Conservation (phyloP, 1,140 invertebrate genomes). For the Lasioglossum albipes region DNA sequence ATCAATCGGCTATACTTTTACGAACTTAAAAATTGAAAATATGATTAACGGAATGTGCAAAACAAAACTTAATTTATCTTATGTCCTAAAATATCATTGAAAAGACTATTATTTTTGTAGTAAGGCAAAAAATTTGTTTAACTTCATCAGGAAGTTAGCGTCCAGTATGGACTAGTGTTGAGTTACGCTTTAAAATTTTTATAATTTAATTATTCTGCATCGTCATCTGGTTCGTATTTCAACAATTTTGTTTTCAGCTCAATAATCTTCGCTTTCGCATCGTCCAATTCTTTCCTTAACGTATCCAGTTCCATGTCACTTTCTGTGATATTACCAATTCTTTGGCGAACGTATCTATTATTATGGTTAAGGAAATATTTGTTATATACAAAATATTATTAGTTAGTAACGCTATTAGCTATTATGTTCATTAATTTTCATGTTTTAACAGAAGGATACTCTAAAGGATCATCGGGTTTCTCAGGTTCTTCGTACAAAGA, state of each 20-base stretch:
- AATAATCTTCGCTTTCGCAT: constrained; percentile 80
- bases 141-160: constrained; percentile 69
- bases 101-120: constrained; percentile 36
- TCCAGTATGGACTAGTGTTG: constrained; percentile 67
- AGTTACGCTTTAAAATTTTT: constrained; percentile 22
- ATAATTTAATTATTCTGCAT: constrained; percentile 53
- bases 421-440: background rate
- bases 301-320: constrained; percentile 70
- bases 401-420: background rate
- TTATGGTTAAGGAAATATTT: constrained; percentile 59
- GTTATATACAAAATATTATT: background rate
- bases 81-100: constrained; percentile 37
- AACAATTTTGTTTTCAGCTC: constrained; percentile 83
- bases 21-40: constrained; percentile 28
- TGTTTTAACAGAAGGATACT: constrained; percentile 82
- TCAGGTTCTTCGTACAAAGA: constrained; percentile 94
- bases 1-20: constrained; percentile 7
- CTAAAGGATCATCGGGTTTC: constrained; percentile 93
- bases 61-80: constrained; percentile 52
- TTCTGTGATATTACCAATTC: constrained; percentile 75
- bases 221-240: constrained; percentile 65
- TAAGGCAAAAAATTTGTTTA: constrained; percentile 59
- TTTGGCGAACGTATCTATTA: constrained; percentile 79
- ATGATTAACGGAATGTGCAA: constrained; percentile 48
- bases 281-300: constrained; percentile 81